phyloP scores from a whole-genome alignment of 1,140 invertebrate genomes.

The Trichoplusia ni region DNA sequence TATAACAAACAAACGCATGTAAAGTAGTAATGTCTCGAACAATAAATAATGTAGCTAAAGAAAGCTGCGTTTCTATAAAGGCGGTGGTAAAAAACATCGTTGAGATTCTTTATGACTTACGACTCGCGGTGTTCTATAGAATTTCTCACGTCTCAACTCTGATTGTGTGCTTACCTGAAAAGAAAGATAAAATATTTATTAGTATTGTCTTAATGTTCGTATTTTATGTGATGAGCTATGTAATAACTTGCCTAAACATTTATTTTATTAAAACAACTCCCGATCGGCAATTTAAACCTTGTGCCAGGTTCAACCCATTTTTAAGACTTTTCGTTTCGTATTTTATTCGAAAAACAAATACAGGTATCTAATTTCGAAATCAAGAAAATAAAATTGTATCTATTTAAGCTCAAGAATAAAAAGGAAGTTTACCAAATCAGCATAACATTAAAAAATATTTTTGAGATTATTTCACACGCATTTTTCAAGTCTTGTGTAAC shows the following conservation, averaged over 20 bases:
- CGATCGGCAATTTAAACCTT: no score
- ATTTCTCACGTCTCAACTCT: conserved; percentile 34
- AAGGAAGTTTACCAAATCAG: no score
- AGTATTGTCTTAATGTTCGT: conserved; percentile 2
- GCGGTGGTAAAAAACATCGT: conserved; percentile 26
- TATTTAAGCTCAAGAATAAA: no score
- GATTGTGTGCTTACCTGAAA: conserved; percentile 37
- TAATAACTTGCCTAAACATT: conserved; percentile 5
- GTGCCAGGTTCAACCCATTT: no score
- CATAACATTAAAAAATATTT: no score
- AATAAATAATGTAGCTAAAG: conserved; percentile 17
- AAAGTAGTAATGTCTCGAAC: neutral
- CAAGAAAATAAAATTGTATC: no score
- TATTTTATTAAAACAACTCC: no score
- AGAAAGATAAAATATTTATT: conserved; percentile 22
- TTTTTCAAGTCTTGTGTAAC: conserved; percentile 28
- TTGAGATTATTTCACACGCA: no score
- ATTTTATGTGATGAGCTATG: conserved; percentile 1
- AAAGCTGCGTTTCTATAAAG: conserved; percentile 31
- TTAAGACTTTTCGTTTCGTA: no score
- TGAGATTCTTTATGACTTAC: conserved; percentile 36
- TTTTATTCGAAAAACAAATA: no score
- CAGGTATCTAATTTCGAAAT: no score
- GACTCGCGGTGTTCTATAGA: conserved; percentile 33
- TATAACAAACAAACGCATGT: neutral